Percentiles rank a stretch among this genome's conserved stretches.
Conservation (phyloP, 2,888 invertebrate species). For the Globia sparganii region DNA sequence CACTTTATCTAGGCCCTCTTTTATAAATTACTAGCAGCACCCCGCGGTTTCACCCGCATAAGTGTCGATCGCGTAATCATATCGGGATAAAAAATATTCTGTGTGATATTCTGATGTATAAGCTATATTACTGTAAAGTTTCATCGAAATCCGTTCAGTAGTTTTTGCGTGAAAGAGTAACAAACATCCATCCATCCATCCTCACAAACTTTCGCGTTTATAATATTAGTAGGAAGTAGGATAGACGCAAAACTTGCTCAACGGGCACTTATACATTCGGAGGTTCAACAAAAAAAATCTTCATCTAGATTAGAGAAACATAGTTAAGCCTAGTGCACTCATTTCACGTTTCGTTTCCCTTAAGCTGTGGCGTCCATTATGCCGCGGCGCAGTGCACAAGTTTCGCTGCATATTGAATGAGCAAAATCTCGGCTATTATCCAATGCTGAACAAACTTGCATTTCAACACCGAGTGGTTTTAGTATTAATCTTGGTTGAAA, state of each 20-base stretch:
- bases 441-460: conserved; percentile 62
- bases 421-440: conserved; percentile 64
- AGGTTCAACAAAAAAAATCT: not conserved
- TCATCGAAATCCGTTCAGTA: too few species aligned
- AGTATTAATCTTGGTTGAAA: conserved; percentile 60
- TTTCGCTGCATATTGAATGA: conserved; percentile 60
- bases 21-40: too few species aligned
- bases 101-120: too few species aligned
- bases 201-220: too few species aligned
- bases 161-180: too few species aligned
- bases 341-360: conserved; percentile 54
- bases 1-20: not conserved
- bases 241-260: not conserved
- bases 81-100: too few species aligned
- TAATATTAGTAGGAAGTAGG: too few species aligned
- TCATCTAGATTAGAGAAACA: conserved; percentile 18
- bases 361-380: conserved; percentile 56
- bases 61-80: too few species aligned
- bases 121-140: too few species aligned
- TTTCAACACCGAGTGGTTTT: conserved; percentile 62
- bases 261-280: not conserved
- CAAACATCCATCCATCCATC: too few species aligned
- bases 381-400: conserved; percentile 37
- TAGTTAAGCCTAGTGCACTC: conserved; percentile 29
- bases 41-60: too few species aligned